These are phyloP conservation scores for Junonia oenone DNA, from an alignment of 2,888 invertebrate species.

Conservation along the genomic window DNA sequence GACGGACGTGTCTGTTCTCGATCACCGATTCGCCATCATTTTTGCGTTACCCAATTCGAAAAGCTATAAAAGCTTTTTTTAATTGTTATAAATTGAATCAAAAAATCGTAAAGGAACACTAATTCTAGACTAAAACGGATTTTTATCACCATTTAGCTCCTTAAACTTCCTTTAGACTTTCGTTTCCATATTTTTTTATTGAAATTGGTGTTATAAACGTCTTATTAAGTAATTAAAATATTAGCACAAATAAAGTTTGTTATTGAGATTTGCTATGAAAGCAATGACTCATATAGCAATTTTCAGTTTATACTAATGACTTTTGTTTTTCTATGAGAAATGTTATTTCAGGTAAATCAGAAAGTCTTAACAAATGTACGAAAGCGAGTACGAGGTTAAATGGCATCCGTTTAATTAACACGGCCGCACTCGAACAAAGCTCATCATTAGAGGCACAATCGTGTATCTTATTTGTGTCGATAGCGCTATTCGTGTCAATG, in stretches of 20 bases:
- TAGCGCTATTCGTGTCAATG: slow-evolving; percentile 59
- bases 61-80: slow-evolving; percentile 34
- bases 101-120: slow-evolving; percentile 1
- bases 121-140: background rate
- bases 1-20: slow-evolving; percentile 58
- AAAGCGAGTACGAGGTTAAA: slow-evolving; percentile 25
- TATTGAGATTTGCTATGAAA: background rate
- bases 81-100: slow-evolving; percentile 26
- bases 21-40: slow-evolving; percentile 55
- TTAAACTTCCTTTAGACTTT: background rate
- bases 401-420: slow-evolving; percentile 45
- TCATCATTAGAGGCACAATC: slow-evolving; percentile 37
- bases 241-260: background rate
- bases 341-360: slow-evolving; percentile 9
- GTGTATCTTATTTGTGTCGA: slow-evolving; percentile 44
- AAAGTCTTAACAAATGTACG: slow-evolving; percentile 17
- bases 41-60: slow-evolving; percentile 48
- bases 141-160: background rate
- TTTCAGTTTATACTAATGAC: background rate
- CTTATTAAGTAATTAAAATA: background rate
- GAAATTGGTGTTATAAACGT: background rate
- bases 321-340: background rate
- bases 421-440: slow-evolving; percentile 37
- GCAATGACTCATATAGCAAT: background rate
- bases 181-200: background rate